These are phyloP conservation scores for Stegophylla sp. DNA, from an alignment of 2,888 invertebrate species.

Conservation along the genomic window DNA sequence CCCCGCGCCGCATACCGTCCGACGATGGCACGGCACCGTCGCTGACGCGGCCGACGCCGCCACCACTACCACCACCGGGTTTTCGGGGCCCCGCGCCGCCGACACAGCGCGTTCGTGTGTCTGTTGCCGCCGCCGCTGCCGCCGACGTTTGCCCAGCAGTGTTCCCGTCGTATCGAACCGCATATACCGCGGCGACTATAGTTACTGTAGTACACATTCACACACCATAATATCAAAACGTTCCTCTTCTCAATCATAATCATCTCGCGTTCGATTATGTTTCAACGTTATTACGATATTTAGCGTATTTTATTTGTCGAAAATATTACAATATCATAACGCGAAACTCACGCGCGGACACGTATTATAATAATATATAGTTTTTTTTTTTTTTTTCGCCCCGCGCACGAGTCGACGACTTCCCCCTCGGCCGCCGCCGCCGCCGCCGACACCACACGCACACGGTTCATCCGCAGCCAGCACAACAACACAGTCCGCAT, in stretches of 20 bases:
- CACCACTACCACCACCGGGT: constrained; percentile 27
- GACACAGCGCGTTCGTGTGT: constrained; percentile 45
- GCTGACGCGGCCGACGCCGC: constrained; percentile 2
- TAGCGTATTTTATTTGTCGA: no score
- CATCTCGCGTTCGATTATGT: no score
- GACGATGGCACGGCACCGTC: constrained; percentile 30
- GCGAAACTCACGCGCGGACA: no score
- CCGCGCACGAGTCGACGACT: not conserved
- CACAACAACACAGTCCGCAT: no score
- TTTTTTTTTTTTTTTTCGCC: no score
- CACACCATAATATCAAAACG: no score
- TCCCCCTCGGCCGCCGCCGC: not conserved
- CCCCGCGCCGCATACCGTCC: not conserved
- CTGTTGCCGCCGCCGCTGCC: constrained; percentile 31
- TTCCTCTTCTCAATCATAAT: no score
- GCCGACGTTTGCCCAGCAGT: constrained; percentile 48
- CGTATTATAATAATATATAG: no score
- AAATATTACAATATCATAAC: no score
- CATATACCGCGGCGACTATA: constrained; percentile 50
- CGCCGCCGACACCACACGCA: not conserved
- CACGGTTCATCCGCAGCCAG: not conserved
- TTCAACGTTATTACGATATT: no score
- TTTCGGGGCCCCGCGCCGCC: constrained; percentile 55
- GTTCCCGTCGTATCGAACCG: constrained; percentile 57
- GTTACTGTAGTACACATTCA: constrained; percentile 9